Evolutionary conservation across 64 coral and sea anemone species (phyloP).

Genomic region (Exaiptasia diaphana): DNA sequence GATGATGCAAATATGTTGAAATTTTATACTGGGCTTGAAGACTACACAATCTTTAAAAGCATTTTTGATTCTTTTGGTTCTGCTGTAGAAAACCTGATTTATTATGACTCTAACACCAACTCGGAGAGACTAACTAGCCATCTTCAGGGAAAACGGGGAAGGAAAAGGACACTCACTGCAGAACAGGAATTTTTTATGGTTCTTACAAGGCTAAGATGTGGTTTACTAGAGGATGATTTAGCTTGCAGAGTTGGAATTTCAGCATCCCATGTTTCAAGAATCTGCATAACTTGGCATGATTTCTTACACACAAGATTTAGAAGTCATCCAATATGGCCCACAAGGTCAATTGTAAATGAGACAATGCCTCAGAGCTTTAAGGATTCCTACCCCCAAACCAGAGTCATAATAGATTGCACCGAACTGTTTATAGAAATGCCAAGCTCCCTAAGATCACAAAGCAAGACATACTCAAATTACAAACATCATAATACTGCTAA

Average conservation of each 20-base stretch:
- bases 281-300: conserved; percentile 39
- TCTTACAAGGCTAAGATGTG: conserved; percentile 26
- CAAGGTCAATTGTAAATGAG: conserved; percentile 22
- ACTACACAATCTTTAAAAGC: conserved; percentile 48
- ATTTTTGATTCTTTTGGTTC: conserved; percentile 46
- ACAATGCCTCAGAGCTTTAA: conserved; percentile 40
- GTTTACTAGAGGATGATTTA: conserved; percentile 33
- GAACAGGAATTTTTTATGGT: conserved; percentile 36
- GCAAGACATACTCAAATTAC: background rate
- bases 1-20: conserved; percentile 43
- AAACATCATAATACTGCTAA: conserved; percentile 59
- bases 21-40: conserved; percentile 54
- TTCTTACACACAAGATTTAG: conserved; percentile 37
- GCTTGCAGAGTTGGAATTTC: conserved; percentile 50
- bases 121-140: conserved; percentile 6
- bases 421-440: conserved; percentile 6
- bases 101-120: conserved; percentile 48
- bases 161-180: conserved; percentile 36
- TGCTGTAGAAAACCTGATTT: conserved; percentile 43
- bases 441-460: background rate
- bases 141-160: conserved; percentile 35
- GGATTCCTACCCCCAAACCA: conserved; percentile 11
- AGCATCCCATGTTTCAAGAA: conserved; percentile 24
- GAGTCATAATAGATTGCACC: conserved; percentile 38
- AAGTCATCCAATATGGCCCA: conserved; percentile 49